Percentiles rank a stretch among this genome's conserved stretches.
Evolutionary conservation across 2,797 vertebrate genomes (phyloP).

Genomic region (Telmatherina bonti): DNA sequence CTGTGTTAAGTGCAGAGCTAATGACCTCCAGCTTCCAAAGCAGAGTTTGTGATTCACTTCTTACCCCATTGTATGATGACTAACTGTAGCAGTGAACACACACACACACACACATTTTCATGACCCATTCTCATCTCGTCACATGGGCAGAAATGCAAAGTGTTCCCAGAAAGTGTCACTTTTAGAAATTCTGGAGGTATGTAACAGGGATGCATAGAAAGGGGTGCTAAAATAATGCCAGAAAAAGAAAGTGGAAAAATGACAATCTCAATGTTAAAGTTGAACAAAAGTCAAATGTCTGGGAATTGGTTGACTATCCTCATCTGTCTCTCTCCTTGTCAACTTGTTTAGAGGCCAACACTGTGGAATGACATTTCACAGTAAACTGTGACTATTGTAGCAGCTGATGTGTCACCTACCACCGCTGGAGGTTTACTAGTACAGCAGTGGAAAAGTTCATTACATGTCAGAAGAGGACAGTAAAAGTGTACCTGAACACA

Average conservation of each 20-base stretch:
- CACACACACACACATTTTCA: not conserved
- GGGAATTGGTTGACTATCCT: not conserved
- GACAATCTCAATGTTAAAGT: not conserved
- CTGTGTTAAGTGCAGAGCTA: conserved; percentile 67
- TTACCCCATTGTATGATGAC: not conserved
- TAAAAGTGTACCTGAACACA: too few species aligned
- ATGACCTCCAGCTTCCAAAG: conserved; percentile 41
- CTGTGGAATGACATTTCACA: not conserved
- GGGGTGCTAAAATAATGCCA: too few species aligned
- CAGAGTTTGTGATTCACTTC: conserved; percentile 1
- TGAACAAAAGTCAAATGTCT: not conserved
- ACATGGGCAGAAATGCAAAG: not conserved
- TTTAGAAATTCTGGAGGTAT: not conserved
- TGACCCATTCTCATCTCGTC: not conserved
- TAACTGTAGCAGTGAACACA: not conserved
- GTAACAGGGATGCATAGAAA: too few species aligned
- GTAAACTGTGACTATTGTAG: not conserved
- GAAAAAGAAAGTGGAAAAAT: not conserved
- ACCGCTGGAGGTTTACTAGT: not conserved
- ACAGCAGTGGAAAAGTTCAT: not conserved
- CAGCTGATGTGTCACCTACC: not conserved
- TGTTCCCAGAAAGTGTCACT: not conserved
- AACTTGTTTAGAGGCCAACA: not conserved
- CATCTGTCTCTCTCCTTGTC: not conserved
- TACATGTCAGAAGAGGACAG: not conserved